Percentiles rank a stretch among this genome's conserved stretches.
phyloP scores from a whole-genome alignment of 2,888 invertebrate genomes.

The Steinernema hermaphroditum region DNA sequence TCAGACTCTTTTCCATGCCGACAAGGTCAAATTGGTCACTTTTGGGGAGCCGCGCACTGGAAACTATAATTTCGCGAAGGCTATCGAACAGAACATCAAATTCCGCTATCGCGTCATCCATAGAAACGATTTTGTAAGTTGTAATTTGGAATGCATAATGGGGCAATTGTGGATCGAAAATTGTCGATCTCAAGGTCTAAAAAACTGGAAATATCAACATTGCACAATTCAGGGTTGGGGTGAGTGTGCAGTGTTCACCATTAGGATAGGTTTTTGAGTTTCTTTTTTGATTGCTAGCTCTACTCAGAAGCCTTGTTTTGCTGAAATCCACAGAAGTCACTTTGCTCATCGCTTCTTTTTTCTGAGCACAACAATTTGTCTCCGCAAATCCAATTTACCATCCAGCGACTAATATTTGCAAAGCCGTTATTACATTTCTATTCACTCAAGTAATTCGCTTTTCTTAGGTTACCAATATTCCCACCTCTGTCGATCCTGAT shows the following conservation, averaged over 20 bases:
- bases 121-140: constrained; percentile 58
- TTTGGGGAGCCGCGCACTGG: constrained; percentile 66
- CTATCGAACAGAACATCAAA: constrained; percentile 57
- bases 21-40: constrained; percentile 59
- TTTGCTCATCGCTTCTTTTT: no score
- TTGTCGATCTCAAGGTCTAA: no score
- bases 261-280: no score
- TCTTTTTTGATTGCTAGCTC: no score
- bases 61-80: constrained; percentile 63
- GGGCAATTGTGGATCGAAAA: not conserved
- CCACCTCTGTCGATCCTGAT: constrained; percentile 60
- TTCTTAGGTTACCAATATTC: constrained; percentile 62
- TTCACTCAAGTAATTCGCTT: not conserved
- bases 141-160: not conserved
- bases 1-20: constrained; percentile 52
- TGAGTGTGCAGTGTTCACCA: no score
- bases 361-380: constrained; percentile 27
- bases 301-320: no score
- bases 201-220: no score
- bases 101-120: constrained; percentile 65
- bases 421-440: not conserved
- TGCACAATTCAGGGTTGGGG: no score
- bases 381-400: no score
- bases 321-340: no score
- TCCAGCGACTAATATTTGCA: not conserved